Conservation (phyloP, 2,888 invertebrate genomes). For the Parelbella ahira region DNA sequence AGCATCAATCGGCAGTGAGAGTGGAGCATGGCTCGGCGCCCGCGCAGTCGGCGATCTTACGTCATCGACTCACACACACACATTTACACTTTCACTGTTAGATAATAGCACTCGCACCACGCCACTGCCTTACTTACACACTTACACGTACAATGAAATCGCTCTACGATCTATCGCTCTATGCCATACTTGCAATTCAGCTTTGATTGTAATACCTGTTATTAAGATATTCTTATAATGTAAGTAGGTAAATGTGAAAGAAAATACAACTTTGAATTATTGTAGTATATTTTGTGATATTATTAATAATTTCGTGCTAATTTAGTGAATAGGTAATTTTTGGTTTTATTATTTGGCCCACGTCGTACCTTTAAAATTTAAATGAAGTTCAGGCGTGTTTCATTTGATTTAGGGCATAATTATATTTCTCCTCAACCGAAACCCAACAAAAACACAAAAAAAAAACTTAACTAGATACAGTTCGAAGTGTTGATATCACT, state of each 20-base stretch:
- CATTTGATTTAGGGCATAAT: too few species aligned
- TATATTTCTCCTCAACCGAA: too few species aligned
- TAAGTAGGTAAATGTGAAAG: not conserved
- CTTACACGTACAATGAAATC: constrained; percentile 67
- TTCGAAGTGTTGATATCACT: too few species aligned
- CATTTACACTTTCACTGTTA: constrained; percentile 77
- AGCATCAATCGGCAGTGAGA: constrained; percentile 64
- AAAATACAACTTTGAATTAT: not conserved
- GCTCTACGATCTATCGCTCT: constrained; percentile 42
- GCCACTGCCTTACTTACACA: constrained; percentile 75
- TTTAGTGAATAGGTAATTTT: too few species aligned
- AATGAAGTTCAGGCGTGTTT: too few species aligned
- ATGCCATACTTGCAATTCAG: constrained; percentile 26
- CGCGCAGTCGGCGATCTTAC: constrained; percentile 52
- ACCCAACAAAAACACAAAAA: too few species aligned
- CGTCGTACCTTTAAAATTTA: too few species aligned
- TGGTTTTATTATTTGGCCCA: too few species aligned
- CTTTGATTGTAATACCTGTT: constrained; percentile 25
- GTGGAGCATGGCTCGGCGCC: constrained; percentile 43
- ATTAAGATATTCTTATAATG: constrained; percentile 3
- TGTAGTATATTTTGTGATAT: too few species aligned
- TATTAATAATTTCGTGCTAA: too few species aligned
- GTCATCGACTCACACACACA: constrained; percentile 63
- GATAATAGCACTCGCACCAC: constrained; percentile 66
- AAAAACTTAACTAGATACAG: too few species aligned